Evolutionary conservation across 2,113 vertebrate genomes (phyloP), one percentile per base, ranked within the genome.

Genomic region (Copsychus sechellarum): DNA sequence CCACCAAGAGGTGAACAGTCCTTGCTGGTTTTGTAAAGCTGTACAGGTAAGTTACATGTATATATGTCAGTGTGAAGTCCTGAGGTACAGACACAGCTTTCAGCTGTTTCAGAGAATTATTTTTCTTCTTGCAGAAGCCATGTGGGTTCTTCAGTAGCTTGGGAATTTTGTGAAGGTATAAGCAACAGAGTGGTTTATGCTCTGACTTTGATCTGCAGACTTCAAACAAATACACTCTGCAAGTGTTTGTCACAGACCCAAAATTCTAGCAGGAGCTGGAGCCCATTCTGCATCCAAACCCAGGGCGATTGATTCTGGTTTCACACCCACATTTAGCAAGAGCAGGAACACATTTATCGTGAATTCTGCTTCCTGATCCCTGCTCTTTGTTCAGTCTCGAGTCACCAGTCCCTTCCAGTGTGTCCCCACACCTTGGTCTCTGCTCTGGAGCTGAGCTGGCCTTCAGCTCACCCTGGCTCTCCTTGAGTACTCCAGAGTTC

Each of bases 391-490:
- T 42, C 51, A 8, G 11, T 13, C n/a, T 34, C 1, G 3, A 40
- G 66, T 45, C 3, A 0, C 38, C 25, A 19, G 45, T 23, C 47
- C 8, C 0, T 0, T 33, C 34, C 47, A 3, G 4, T 16, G 0
- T 36, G 42, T n/a, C 31, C 57, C 53, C 36, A 23, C 34, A 4
- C 29, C 31, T 26, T 48, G 57, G 24, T 56, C 61, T 86, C 1
- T 69, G 53, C 15, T 87, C 64, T 60, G 45, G 58, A 25, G 48
- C 40, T 9, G 57, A 88, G 33, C 23, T 84, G 60, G 14, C 56
- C 38, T 73, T 57, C 78, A 66, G 65, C 26, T 82, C 45, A 28
- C 70, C 70, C 34, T 42, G 1, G 17, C 3, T 60, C 57, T 36
- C 5, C 62, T 51, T 2, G 0, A 4, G 34, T 38, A 3, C 58